Conservation (phyloP, 2,888 invertebrate genomes). For the Lasioglossum zephyrum region DNA sequence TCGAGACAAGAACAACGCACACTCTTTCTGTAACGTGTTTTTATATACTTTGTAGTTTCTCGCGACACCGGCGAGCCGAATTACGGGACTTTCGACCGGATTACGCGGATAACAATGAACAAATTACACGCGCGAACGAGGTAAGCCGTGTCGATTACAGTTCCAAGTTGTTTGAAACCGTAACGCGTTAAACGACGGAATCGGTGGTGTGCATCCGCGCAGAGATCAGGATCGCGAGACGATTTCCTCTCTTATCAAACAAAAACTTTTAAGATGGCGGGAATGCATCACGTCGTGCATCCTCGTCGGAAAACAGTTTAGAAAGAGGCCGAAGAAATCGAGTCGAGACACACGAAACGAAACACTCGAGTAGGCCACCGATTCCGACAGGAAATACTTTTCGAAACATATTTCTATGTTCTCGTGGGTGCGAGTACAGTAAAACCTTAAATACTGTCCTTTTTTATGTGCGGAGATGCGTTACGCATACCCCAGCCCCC, state of each 20-base stretch:
- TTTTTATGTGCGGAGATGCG: too few relatives aligned
- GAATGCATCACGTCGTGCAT: neutral
- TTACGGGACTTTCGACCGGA: constrained; percentile 23
- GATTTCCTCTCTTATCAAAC: constrained; percentile 11
- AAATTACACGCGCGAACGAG: constrained; percentile 38
- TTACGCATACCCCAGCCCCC: too few relatives aligned
- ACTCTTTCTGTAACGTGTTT: constrained; percentile 53
- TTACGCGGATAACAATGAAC: constrained; percentile 50
- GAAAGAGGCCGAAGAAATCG: constrained; percentile 13
- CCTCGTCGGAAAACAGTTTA: neutral
- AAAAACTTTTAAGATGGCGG: neutral
- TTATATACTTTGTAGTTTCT: constrained; percentile 56
- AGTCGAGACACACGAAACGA: neutral
- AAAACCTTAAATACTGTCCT: too few relatives aligned
- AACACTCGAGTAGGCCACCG: neutral
- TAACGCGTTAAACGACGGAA: constrained; percentile 11
- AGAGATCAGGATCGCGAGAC: constrained; percentile 23
- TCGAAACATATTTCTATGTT: constrained; percentile 5
- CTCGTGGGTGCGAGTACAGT: neutral
- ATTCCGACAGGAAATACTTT: constrained; percentile 32
- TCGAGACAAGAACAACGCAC: neutral
- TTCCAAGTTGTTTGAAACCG: constrained; percentile 30
- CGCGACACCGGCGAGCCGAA: constrained; percentile 31
- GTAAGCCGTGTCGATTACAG: constrained; percentile 36
- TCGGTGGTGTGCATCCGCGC: neutral